Evolutionary conservation across 2,113 vertebrate genomes (phyloP), one percentile per base, ranked within the genome.

Genomic region (human (Homo sapiens)): DNA sequence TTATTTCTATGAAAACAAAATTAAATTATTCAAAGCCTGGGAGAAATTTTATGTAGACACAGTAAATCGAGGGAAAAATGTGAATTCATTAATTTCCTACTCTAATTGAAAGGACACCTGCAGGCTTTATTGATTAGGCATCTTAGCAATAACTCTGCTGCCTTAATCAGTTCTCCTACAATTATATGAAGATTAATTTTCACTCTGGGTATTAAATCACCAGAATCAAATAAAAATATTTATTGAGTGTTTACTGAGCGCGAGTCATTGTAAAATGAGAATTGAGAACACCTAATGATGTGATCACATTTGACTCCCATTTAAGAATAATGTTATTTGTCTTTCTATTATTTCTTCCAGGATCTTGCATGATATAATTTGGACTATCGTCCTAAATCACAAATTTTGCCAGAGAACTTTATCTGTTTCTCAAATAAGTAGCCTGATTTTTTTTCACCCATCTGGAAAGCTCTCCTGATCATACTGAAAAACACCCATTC

Each of bases 151-250:
- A 93, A 97, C n/a, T 96, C 78, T 96, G 50, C 68, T 88, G 50
- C 80, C 78, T 95, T 93, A 97, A 94, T 97, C 95, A 92, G 88
- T 89, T 96, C 89, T 93, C 93, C 86, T 97, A 80, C 84, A 95
- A 96, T 97, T 97, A 97, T 83, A 86, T 92, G 48, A 55, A 95
- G 72, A 94, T 97, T 97, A 85, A 94, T 96, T 98, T 97, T 96
- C 81, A 87, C 89, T 94, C 40, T 68, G 50, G 89, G 72, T 55
- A 96, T 94, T 82, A 97, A 97, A 96, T 93, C 82, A 83, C 23
- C 76, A 43, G 59, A 96, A 95, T 94, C 72, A 95, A 93, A 96
- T 97, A 97, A 97, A 97, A 97, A 89, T 97, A 90, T 96, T 92
- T 97, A 94, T 94, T 97, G 87, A 92, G n/a, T 89, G 45, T 43